Evolutionary conservation across 2,113 vertebrate species (phyloP), one percentile per base, ranked within the genome.

Genomic region (Etheostoma spectabile): DNA sequence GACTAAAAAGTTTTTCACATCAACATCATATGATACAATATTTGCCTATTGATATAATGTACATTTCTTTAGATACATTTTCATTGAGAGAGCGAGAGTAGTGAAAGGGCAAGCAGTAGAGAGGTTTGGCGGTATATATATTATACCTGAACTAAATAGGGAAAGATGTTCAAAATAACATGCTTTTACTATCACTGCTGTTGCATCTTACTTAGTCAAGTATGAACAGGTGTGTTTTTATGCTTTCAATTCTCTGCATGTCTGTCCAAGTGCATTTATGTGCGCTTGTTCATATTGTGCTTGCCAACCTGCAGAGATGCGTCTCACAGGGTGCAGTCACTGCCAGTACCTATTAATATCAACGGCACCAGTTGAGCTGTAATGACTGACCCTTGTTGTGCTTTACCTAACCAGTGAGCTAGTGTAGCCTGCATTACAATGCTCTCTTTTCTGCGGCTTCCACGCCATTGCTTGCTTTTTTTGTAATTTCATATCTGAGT

Each of bases 331-430:
- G 74, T 56, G 60, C 83, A 69, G 87, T 80, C 66, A 15, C 87
- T 93, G 92, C 82, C 92, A 92, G 67, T 16, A 45, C 59, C 42
- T 46, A 73, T 93, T 89, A 91, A 70, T 69, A 84, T 93, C 90
- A 91, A 18, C 48, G 61, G 70, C 86, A 80, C 79, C 79, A 85
- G 80, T 80, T 87, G 82, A 83, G 83, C 86, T 77, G 84, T 80
- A 80, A 52, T 45, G 66, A 46, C 75, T 88, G 90, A 93, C 90
- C 88, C 88, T 87, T 83, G 77, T 79, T 64, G 65, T 42, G 82
- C 74, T 84, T 73, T 53, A 38, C 72, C 52, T 87, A 84, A 71
- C 76, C 51, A 15, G n/a, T 70, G 63, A 77, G 52, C 77, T 67
- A 55, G 57, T 55, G 14, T 4, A 71, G 69, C 59, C 64, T 22